Conservation (phyloP, 1,140 invertebrate genomes). For the Drosophila funebris region DNA sequence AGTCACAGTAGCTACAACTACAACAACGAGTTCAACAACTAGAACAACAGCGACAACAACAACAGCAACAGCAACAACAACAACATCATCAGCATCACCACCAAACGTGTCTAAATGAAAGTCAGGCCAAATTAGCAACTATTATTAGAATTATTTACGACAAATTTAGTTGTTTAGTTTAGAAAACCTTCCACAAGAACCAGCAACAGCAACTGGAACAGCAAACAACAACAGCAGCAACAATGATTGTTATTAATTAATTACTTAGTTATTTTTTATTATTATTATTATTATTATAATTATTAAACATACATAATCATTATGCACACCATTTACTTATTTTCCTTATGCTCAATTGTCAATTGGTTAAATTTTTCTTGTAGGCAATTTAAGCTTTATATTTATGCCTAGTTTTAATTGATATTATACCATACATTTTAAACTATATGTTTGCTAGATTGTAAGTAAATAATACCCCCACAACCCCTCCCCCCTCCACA, state of each 20-base stretch:
- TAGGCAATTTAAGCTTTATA: slow-evolving; percentile 73
- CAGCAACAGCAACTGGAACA: slow-evolving; percentile 30
- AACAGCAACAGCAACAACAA: slow-evolving; percentile 31
- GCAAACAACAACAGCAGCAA: slow-evolving; percentile 37
- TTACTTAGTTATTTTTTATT: slow-evolving; percentile 40
- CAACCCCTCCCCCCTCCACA: neutral
- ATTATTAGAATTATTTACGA: slow-evolving; percentile 49
- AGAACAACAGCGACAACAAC: slow-evolving; percentile 2
- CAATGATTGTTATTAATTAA: slow-evolving; percentile 61
- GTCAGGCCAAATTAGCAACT: slow-evolving; percentile 81
- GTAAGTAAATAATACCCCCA: slow-evolving; percentile 30
- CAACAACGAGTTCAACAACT: slow-evolving; percentile 10
- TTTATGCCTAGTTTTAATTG: slow-evolving; percentile 76
- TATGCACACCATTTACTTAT: slow-evolving; percentile 77
- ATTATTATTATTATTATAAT: slow-evolving; percentile 15
- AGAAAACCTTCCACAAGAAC: slow-evolving; percentile 61
- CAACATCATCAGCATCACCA: slow-evolving; percentile 45
- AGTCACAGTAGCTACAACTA: slow-evolving; percentile 55
- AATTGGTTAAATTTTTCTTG: slow-evolving; percentile 27
- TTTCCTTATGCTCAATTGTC: slow-evolving; percentile 73
- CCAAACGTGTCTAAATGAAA: slow-evolving; percentile 80
- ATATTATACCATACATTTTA: slow-evolving; percentile 60
- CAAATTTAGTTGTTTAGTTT: slow-evolving; percentile 53
- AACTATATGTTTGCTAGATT: slow-evolving; percentile 48
- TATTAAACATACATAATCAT: slow-evolving; percentile 25